These are phyloP conservation scores for Patella vulgata DNA, from an alignment of 1,140 invertebrate genomes.

Conservation along the genomic window DNA sequence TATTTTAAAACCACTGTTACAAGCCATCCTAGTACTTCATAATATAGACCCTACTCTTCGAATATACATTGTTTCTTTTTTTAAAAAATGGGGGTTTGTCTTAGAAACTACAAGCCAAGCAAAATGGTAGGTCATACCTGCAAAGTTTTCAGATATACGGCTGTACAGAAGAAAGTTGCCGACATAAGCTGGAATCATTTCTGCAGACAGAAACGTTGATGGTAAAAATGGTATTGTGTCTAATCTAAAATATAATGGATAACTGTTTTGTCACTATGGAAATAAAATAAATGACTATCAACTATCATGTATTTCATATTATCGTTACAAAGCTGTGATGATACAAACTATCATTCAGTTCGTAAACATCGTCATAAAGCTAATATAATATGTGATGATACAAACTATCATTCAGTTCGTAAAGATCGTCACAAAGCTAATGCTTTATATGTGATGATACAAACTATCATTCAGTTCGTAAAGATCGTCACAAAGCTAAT, in stretches of 20 bases:
- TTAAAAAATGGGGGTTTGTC: no score
- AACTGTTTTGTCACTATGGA: no score
- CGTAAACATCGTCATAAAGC: background rate
- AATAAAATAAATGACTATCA: no score
- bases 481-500: background rate
- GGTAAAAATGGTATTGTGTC: constrained; percentile 40
- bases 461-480: background rate
- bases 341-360: background rate
- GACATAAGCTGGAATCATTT: constrained; percentile 29
- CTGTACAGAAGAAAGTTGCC: constrained; percentile 44
- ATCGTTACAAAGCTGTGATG: no score
- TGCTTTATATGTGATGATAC: background rate
- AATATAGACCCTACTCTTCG: no score
- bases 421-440: background rate
- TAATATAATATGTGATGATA: background rate
- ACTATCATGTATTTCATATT: no score
- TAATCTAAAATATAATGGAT: constrained; percentile 33
- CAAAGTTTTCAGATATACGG: constrained; percentile 32
- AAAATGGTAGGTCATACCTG: no score
- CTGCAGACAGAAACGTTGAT: constrained; percentile 42
- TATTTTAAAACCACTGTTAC: no score
- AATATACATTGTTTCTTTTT: no score
- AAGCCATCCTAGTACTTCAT: no score
- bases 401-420: background rate
- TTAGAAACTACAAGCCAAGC: no score